Percentiles rank a stretch among this genome's conserved stretches.
phyloP scores from a whole-genome alignment of 2,797 vertebrate species.

The Hydrocynus forskahlii region DNA sequence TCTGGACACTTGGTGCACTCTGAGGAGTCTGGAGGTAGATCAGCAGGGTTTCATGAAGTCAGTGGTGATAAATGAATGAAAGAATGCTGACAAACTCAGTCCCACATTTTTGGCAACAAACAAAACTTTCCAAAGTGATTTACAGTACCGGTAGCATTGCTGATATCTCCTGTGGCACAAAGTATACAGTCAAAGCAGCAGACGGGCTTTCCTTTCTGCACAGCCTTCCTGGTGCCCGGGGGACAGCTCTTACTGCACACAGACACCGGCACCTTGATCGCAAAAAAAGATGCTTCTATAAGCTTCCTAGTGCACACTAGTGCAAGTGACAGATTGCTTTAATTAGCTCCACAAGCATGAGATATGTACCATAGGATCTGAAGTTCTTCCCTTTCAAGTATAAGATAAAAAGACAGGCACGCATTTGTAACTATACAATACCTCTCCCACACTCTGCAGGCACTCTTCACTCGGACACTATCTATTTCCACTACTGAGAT shows the following conservation, averaged over 20 bases:
- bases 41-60: background rate
- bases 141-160: slow-evolving; percentile 57
- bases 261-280: slow-evolving; percentile 37
- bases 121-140: background rate
- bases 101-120: background rate
- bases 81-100: background rate
- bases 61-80: background rate
- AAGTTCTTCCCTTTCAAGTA: background rate
- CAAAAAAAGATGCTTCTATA: background rate
- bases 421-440: background rate
- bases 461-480: background rate
- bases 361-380: background rate
- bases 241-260: slow-evolving; percentile 59
- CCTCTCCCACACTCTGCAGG: background rate
- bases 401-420: background rate
- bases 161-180: slow-evolving; percentile 64
- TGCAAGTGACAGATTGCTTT: background rate
- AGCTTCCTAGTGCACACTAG: background rate
- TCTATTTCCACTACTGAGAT: background rate
- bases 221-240: slow-evolving; percentile 60
- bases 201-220: slow-evolving; percentile 58
- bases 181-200: slow-evolving; percentile 68
- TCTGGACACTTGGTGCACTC: slow-evolving; percentile 67
- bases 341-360: background rate
- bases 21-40: slow-evolving; percentile 63